Conservation (phyloP, 2,888 invertebrate genomes). For the Eledone cirrhosa region DNA sequence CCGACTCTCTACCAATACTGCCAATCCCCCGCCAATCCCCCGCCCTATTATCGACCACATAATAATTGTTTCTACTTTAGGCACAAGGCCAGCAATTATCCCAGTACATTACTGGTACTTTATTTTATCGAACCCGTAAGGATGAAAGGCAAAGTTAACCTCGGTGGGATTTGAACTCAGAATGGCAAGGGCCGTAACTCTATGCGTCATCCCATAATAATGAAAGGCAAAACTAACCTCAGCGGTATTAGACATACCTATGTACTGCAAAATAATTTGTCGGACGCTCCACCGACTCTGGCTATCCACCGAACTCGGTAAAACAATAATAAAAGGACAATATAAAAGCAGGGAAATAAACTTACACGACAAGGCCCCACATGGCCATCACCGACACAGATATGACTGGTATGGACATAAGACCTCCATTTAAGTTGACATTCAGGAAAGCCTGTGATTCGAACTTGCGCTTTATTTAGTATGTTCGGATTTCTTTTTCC, state of each 20-base stretch:
- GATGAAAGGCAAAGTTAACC: too few relatives aligned
- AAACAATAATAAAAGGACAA: neutral
- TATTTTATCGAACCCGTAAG: too few relatives aligned
- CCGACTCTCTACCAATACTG: too few relatives aligned
- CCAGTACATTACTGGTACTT: too few relatives aligned
- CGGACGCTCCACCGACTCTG: neutral
- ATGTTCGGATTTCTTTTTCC: constrained; percentile 34
- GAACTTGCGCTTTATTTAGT: constrained; percentile 37
- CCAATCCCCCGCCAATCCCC: too few relatives aligned
- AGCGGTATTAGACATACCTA: neutral
- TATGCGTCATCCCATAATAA: too few relatives aligned
- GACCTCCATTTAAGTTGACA: constrained; percentile 37
- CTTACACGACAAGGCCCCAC: constrained; percentile 36
- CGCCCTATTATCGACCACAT: too few relatives aligned
- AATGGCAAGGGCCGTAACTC: too few relatives aligned
- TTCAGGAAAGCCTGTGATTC: constrained; percentile 31
- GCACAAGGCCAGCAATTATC: too few relatives aligned
- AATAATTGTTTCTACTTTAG: too few relatives aligned
- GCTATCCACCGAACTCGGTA: neutral
- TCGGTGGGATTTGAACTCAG: too few relatives aligned
- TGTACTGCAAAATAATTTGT: neutral
- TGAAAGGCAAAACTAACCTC: too few relatives aligned
- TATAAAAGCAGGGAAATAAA: neutral
- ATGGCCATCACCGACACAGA: constrained; percentile 41
- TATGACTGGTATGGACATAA: constrained; percentile 36